A percentile compares a stretch with the other conserved stretches of the same genome.
phyloP scores from a whole-genome alignment of 2,888 invertebrate species.

The Colletes collaris region DNA sequence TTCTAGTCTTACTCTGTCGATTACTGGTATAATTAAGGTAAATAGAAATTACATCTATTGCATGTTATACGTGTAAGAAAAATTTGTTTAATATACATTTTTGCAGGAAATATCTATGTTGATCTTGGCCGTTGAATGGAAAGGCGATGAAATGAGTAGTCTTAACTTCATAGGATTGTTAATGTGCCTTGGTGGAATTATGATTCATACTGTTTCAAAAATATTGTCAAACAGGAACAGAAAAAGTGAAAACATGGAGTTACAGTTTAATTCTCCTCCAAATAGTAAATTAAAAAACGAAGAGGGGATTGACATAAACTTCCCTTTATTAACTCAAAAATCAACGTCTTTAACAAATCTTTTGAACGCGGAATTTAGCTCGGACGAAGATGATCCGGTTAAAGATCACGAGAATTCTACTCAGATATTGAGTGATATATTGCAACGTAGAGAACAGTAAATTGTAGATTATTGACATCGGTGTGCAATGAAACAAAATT shows the following conservation, averaged over 20 bases:
- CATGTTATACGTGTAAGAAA: conserved; percentile 1
- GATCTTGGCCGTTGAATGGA: conserved; percentile 93
- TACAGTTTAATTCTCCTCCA: conserved; percentile 75
- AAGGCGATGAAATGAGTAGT: conserved; percentile 92
- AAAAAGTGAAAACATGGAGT: conserved; percentile 74
- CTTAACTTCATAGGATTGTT: conserved; percentile 94
- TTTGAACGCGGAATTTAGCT: conserved; percentile 79
- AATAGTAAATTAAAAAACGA: conserved; percentile 72
- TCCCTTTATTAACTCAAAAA: conserved; percentile 78
- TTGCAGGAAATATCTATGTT: conserved; percentile 95
- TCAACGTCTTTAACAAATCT: conserved; percentile 81
- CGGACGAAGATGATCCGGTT: conserved; percentile 78
- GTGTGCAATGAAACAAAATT: conserved; percentile 21
- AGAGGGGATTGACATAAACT: conserved; percentile 75
- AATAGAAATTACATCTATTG: conserved; percentile 49
- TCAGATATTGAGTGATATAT: conserved; percentile 84
- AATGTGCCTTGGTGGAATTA: conserved; percentile 94
- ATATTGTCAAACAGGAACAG: conserved; percentile 76
- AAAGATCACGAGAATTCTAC: conserved; percentile 83
- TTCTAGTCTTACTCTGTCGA: conserved; percentile 97
- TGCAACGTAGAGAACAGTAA: conserved; percentile 80
- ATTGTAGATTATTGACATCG: conserved; percentile 10
- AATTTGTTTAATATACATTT: not conserved
- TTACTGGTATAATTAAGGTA: conserved; percentile 98
- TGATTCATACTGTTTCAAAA: conserved; percentile 92